Evolutionary conservation across 2,113 vertebrate species (phyloP), one percentile per base, ranked within the genome.

Genomic region (Aegotheles bennettii): DNA sequence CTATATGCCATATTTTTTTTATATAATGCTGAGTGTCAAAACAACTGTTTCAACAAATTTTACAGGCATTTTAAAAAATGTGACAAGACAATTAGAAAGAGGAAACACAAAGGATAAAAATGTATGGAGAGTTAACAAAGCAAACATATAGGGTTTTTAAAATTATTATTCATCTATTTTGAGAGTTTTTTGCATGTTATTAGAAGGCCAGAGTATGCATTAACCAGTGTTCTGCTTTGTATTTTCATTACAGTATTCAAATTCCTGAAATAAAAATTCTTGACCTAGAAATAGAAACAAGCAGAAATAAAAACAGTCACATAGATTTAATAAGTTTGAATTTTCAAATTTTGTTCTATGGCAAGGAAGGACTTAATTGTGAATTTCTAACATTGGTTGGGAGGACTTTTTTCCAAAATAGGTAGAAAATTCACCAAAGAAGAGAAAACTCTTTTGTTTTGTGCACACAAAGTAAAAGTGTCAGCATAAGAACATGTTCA

Each of bases 161-260:
- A 57, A 84, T 40, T 60, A 19, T 60, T 71, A 35, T 83, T 71
- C 1, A 36, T 40, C 5, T 8, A 38, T 20, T 35, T 53, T 61
- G 23, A 71, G 8, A 95, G 33, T 91, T 93, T 91, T 93, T 48
- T 87, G 31, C 54, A 10, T 71, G 69, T 43, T 89, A 35, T 84
- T 93, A 60, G 57, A 87, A 75, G 35, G 56, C 24, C 38, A 82
- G 42, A 67, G 24, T 28, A 82, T 51, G 54, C 53, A 75, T 61
- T 91, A 82, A 87, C 40, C 7, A 56, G 47, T 54, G 35, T 36
- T 91, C 25, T 38, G 9, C 13, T 84, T 92, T 81, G 28, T 47
- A 47, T 63, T 89, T 89, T 89, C 47, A 84, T 16, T 84, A 89
- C 2, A 42, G 20, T 47, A 71, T 54, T 14, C 29, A 70, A 40